Conservation (phyloP, 2,888 invertebrate species). For the Callyntrura sp. region DNA sequence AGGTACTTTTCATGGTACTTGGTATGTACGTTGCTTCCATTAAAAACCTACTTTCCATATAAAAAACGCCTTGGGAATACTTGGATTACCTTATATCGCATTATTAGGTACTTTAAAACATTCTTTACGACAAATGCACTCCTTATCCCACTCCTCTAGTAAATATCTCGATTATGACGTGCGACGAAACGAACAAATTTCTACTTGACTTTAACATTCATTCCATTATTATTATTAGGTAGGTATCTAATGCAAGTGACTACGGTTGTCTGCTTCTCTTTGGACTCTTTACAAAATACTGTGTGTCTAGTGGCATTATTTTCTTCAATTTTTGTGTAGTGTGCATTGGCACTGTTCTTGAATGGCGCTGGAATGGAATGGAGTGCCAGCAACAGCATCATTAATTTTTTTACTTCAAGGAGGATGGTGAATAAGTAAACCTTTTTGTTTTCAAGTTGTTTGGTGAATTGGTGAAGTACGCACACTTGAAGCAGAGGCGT, state of each 20-base stretch:
- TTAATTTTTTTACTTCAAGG: not conserved
- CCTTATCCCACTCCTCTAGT: not conserved
- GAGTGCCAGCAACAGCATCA: constrained; percentile 37
- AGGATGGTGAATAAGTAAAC: not conserved
- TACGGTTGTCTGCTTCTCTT: not conserved
- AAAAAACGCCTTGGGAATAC: too few species aligned
- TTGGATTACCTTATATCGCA: too few species aligned
- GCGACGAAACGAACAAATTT: constrained; percentile 28
- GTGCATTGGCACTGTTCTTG: not conserved
- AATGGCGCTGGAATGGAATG: constrained; percentile 8
- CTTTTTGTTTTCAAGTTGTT: constrained; percentile 46
- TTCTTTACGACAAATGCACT: not conserved
- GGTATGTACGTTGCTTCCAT: not conserved
- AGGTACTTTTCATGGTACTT: not conserved
- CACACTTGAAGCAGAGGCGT: constrained; percentile 39
- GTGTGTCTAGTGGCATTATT: too few species aligned
- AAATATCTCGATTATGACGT: not conserved
- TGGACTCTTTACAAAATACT: not conserved
- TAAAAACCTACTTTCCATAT: too few species aligned
- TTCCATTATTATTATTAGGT: not conserved
- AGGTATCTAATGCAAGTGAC: too few species aligned
- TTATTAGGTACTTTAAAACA: too few species aligned
- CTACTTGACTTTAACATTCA: constrained; percentile 1
- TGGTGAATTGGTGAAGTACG: constrained; percentile 10
- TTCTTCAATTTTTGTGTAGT: not conserved